Evolutionary conservation across 2,888 invertebrate species (phyloP), one percentile per base, ranked within the genome.

Genomic region (Ophioninae sp.): DNA sequence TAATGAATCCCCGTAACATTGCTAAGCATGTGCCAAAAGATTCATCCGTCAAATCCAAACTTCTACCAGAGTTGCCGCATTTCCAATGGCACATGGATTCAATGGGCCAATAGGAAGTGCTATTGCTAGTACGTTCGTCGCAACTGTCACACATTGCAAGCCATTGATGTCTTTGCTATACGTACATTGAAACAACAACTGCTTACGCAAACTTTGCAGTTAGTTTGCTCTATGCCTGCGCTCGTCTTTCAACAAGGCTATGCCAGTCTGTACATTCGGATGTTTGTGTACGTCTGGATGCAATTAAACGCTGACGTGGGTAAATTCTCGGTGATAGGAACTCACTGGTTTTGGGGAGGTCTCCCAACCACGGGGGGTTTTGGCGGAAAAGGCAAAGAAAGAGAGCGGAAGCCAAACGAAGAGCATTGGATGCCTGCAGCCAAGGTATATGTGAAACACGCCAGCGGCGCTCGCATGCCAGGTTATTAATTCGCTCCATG

Each of bases 401-500:
- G 71, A 6, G 17, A 64, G 10, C 23, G 41, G n/a, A 20, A 59
- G 23, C 20, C 39, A 17, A 58, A 61, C 39, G 59, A 30, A 80
- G 37, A 75, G 63, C 67, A 67, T 64, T 68, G 59, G 72, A 79
- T 79, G 64, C 75, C 63, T 41, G 71, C n/a, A 65, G 41, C 20
- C 9, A 30, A 51, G 41, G 44, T 77, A 58, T 77, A 80, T 44
- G 67, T 72, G 51, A 20, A 44, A 30, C 61, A 79, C 61, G 73
- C 77, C 69, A 65, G 67, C 61, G 41, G 79, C 63, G 51, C 67
- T 76, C 72, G 79, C 82, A 82, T 79, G 84, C 84, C 82, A 76
- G 41, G 76, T 84, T 84, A 84, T 82, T 84, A 84, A 84, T 84
- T 84, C 79, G 82, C 81, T 81, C 79, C 79, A 63, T 79, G 84